These are phyloP conservation scores for Chrysolina oricalcia DNA, from an alignment of 2,888 invertebrate genomes.

Conservation along the genomic window DNA sequence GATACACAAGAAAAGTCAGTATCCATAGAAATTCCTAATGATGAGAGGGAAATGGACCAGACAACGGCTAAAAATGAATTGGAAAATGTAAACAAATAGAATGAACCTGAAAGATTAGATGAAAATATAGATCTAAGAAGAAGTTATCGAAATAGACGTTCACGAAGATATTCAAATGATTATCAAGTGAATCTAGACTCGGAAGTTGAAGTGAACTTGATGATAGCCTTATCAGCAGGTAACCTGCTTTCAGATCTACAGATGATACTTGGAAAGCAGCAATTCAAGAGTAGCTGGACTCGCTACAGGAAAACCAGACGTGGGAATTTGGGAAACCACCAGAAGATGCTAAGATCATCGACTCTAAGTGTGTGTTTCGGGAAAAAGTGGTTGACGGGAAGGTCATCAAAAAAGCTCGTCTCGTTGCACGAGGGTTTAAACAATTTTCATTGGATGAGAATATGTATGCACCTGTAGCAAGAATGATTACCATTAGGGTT, in stretches of 20 bases:
- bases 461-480: constrained; percentile 53
- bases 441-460: constrained; percentile 46
- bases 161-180: constrained; percentile 2
- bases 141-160: neutral
- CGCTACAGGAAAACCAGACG: constrained; percentile 36
- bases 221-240: neutral
- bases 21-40: neutral
- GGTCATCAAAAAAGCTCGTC: constrained; percentile 39
- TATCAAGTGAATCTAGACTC: neutral
- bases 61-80: neutral
- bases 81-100: neutral
- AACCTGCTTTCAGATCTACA: neutral
- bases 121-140: neutral
- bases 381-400: constrained; percentile 44
- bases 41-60: neutral
- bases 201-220: neutral
- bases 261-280: constrained; percentile 46
- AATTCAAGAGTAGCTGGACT: constrained; percentile 39
- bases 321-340: constrained; percentile 43
- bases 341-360: constrained; percentile 40
- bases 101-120: neutral
- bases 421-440: constrained; percentile 50
- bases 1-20: neutral
- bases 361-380: constrained; percentile 47
- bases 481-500: constrained; percentile 53